Evolutionary conservation across 1,140 invertebrate species (phyloP).

Genomic region (Drosophila guanche): DNA sequence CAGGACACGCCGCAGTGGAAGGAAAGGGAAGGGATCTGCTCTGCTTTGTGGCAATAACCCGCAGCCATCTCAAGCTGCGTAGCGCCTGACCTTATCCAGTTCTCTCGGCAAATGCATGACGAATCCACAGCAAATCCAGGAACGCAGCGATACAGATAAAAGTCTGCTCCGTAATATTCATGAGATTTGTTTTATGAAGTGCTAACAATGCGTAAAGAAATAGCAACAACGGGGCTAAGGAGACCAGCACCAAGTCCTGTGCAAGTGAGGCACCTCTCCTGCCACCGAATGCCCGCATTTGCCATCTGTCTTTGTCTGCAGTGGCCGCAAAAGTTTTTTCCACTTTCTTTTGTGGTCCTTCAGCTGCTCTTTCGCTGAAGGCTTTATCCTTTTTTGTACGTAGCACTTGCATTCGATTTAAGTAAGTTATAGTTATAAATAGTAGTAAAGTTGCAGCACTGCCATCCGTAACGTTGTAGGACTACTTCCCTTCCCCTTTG

Average conservation of each 20-base stretch:
- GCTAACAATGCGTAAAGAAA: constrained; percentile 78
- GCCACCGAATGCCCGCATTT: background rate
- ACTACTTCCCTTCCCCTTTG: too few relatives aligned
- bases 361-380: constrained; percentile 4
- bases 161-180: constrained; percentile 67
- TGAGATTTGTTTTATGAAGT: constrained; percentile 78
- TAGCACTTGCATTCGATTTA: too few relatives aligned
- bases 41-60: constrained; percentile 69
- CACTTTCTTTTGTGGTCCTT: constrained; percentile 40
- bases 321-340: constrained; percentile 54
- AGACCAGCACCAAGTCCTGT: constrained; percentile 29
- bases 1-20: background rate
- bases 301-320: constrained; percentile 19
- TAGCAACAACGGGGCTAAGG: constrained; percentile 30
- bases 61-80: constrained; percentile 35
- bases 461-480: too few relatives aligned
- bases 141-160: constrained; percentile 39
- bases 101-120: constrained; percentile 35
- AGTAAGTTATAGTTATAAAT: too few relatives aligned
- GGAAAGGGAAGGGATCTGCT: background rate
- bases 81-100: too few relatives aligned
- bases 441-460: too few relatives aligned
- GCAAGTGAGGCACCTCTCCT: constrained; percentile 48
- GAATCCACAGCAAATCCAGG: constrained; percentile 48
- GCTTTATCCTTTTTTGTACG: background rate